These are phyloP conservation scores for Polyommatus icarus DNA, from an alignment of 2,888 invertebrate genomes.

Conservation along the genomic window DNA sequence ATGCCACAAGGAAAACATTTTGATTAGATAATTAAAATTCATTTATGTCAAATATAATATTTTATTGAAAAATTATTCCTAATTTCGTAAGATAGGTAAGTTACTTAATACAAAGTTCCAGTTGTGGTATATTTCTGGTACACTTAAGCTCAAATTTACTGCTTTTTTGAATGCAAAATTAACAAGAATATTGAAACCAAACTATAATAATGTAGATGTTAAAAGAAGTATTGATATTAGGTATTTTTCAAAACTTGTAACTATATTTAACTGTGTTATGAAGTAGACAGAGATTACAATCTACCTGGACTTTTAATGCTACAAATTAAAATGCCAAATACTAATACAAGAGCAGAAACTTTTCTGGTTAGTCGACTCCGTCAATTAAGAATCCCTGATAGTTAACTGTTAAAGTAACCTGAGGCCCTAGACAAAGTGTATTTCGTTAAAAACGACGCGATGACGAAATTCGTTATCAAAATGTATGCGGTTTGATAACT, in stretches of 20 bases:
- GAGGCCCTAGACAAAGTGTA: no score
- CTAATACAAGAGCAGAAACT: no score
- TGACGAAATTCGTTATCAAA: no score
- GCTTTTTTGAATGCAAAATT: not conserved
- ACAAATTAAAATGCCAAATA: no score
- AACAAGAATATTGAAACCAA: not conserved
- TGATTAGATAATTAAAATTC: not conserved
- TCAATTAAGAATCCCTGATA: no score
- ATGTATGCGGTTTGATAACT: no score
- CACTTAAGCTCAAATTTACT: not conserved
- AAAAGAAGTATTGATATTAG: not conserved
- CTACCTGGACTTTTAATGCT: no score
- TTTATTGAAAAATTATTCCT: conserved; percentile 22
- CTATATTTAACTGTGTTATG: not conserved
- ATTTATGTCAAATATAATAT: not conserved
- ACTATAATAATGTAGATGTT: not conserved
- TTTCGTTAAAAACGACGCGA: no score
- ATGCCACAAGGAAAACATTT: not conserved
- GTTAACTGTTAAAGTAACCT: no score
- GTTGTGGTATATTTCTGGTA: not conserved
- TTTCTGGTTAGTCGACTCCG: no score
- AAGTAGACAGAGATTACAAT: not conserved
- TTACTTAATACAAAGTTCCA: conserved; percentile 8
- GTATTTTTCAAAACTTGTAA: no score
- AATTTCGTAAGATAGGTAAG: not conserved